phyloP scores from a whole-genome alignment of 2,113 vertebrate species.

The Halcyon malimbica region DNA sequence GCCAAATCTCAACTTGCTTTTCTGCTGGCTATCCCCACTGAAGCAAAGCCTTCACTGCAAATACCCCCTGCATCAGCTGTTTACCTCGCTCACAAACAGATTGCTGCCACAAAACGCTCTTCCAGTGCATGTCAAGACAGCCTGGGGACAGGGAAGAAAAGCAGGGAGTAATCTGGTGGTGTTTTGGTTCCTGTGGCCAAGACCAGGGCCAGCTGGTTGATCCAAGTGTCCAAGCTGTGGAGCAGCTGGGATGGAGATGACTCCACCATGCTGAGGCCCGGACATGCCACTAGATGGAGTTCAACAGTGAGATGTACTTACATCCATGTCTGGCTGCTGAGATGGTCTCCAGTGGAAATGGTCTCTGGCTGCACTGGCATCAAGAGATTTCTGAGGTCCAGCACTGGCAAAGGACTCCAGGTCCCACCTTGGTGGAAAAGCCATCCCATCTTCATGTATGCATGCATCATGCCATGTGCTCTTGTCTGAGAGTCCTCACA shows the following conservation, averaged over 20 bases:
- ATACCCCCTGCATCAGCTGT: background rate
- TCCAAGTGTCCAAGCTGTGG: background rate
- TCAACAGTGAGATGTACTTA: fast-evolving
- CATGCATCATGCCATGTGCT: background rate
- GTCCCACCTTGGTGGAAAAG: background rate
- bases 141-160: background rate
- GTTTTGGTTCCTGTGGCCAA: background rate
- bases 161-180: background rate
- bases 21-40: background rate
- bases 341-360: background rate
- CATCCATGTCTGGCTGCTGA: fast-evolving
- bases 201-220: background rate
- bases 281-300: background rate
- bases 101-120: background rate
- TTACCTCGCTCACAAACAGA: conserved; percentile 27
- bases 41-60: background rate
- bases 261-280: background rate
- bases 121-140: background rate
- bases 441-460: background rate
- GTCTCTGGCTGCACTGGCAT: background rate
- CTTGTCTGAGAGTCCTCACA: background rate
- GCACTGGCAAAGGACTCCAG: background rate
- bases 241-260: background rate
- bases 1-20: conserved; percentile 16
- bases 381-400: background rate